Evolutionary conservation across 2,888 invertebrate genomes (phyloP).

Genomic region (Tenthredo livida): DNA sequence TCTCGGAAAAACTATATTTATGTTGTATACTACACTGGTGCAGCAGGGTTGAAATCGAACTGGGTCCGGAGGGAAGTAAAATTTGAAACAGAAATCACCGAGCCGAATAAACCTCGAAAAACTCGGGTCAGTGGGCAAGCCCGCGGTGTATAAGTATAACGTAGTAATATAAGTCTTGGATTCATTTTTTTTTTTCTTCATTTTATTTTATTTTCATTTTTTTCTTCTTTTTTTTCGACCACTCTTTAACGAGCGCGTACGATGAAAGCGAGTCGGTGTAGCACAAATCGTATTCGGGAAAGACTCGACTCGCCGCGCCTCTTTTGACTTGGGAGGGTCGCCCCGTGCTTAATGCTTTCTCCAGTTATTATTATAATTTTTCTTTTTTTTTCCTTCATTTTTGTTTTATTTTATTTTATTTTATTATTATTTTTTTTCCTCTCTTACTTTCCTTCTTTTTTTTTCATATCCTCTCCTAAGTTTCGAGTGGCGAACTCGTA

Average conservation of each 20-base stretch:
- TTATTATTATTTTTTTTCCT: conserved; percentile 27
- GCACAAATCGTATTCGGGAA: conserved; percentile 48
- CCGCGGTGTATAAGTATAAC: conserved; percentile 19
- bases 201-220: neutral
- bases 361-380: conserved; percentile 47
- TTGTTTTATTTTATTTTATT: neutral
- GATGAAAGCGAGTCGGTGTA: conserved; percentile 44
- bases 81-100: conserved; percentile 31
- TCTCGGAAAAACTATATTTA: conserved; percentile 23
- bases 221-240: conserved; percentile 25
- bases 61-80: neutral
- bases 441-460: neutral
- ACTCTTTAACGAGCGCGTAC: conserved; percentile 39
- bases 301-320: conserved; percentile 11
- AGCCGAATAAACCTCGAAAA: conserved; percentile 34
- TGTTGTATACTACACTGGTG: neutral
- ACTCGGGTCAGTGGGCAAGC: conserved; percentile 44
- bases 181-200: neutral
- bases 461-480: conserved; percentile 19
- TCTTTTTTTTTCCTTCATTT: conserved; percentile 4
- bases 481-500: conserved; percentile 19
- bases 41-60: conserved; percentile 7
- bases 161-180: conserved; percentile 43
- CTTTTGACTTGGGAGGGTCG: conserved; percentile 37
- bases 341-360: conserved; percentile 35